phyloP scores from a whole-genome alignment of 2,888 invertebrate species.

The Thelaira solivaga region DNA sequence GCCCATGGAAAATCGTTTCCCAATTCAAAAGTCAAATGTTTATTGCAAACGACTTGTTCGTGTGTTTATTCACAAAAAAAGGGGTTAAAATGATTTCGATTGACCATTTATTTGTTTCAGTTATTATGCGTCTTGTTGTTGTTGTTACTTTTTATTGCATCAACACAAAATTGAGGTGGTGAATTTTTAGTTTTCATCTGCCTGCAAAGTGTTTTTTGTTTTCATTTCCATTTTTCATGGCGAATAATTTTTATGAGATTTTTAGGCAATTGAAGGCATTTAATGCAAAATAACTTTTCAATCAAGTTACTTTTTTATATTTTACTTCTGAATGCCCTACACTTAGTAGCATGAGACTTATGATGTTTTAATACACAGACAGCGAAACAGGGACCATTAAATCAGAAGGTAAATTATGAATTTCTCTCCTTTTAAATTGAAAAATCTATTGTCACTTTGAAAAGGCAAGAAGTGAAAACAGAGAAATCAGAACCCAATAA shows the following conservation, averaged over 20 bases:
- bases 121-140: neutral
- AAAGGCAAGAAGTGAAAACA: too few species aligned
- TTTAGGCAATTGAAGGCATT: conserved; percentile 70
- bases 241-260: conserved; percentile 71
- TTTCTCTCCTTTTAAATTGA: too few species aligned
- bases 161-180: conserved; percentile 1
- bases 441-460: too few species aligned
- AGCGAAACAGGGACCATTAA: too few species aligned
- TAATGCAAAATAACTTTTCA: conserved; percentile 69
- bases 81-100: conserved; percentile 47
- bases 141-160: neutral
- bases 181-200: conserved; percentile 45
- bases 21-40: conserved; percentile 17
- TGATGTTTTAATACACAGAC: neutral
- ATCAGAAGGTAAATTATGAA: too few species aligned
- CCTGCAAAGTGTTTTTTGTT: conserved; percentile 34
- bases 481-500: too few species aligned
- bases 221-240: conserved; percentile 71
- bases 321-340: neutral
- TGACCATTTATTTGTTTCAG: conserved; percentile 46
- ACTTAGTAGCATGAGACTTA: neutral
- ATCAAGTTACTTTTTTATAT: conserved; percentile 14
- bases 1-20: conserved; percentile 51
- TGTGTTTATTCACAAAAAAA: conserved; percentile 25
- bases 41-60: neutral